These are phyloP conservation scores for Takifugu rubripes DNA, from an alignment of 2,797 vertebrate genomes.

Conservation along the genomic window DNA sequence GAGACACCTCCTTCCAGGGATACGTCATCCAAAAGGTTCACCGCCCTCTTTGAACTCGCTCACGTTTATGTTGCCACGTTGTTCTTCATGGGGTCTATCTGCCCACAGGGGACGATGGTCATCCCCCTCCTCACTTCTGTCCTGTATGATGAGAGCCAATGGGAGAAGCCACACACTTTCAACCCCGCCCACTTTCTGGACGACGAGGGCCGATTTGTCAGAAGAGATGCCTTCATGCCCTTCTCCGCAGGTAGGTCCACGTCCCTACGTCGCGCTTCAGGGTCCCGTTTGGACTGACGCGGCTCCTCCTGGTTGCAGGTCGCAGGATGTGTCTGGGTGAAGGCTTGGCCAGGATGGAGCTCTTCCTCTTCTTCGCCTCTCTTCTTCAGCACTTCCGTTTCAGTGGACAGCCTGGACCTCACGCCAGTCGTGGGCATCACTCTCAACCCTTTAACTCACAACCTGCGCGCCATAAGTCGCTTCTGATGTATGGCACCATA, in stretches of 20 bases:
- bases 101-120: slow-evolving; percentile 56
- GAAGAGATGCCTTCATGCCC: slow-evolving; percentile 64
- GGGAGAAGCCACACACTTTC: slow-evolving; percentile 65
- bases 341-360: slow-evolving; percentile 58
- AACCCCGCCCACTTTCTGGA: slow-evolving; percentile 71
- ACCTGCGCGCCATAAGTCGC: slow-evolving; percentile 44
- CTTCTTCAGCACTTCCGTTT: slow-evolving; percentile 58
- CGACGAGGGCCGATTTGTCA: slow-evolving; percentile 55
- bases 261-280: too few species aligned
- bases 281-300: too few species aligned
- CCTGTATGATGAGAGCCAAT: slow-evolving; percentile 61
- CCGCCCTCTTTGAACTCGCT: too few species aligned
- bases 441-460: slow-evolving; percentile 32
- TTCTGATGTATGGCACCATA: not conserved
- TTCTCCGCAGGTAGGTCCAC: slow-evolving; percentile 65
- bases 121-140: slow-evolving; percentile 66
- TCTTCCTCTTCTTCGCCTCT: slow-evolving; percentile 61
- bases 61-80: not conserved
- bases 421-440: slow-evolving; percentile 33
- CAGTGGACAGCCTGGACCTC: slow-evolving; percentile 56
- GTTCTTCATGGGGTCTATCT: not conserved
- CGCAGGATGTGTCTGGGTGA: slow-evolving; percentile 52
- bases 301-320: slow-evolving; percentile 26
- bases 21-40: slow-evolving; percentile 61
- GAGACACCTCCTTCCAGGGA: slow-evolving; percentile 57